Evolutionary conservation across 2,113 vertebrate genomes (phyloP), one percentile per base, ranked within the genome.

Genomic region (Tenrec ecaudatus): DNA sequence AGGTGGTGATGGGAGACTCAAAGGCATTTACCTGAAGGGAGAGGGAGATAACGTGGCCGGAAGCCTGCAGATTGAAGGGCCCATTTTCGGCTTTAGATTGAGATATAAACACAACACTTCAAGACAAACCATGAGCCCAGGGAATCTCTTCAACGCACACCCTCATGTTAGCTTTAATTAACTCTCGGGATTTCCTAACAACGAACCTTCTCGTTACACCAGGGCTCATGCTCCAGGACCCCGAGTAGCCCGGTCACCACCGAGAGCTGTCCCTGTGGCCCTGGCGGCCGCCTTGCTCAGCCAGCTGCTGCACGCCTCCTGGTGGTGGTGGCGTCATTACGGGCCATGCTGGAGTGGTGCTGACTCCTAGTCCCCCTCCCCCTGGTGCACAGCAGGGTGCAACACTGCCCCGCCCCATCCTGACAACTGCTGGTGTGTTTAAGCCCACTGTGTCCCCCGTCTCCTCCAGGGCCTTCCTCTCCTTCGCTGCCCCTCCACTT

Each of bases 81-180:
- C 19, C 19, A 53, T 23, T 89, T 96, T 95, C 85, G 84, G 92
- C 38, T 85, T 96, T 89, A 95, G 64, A 47, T 84, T 94, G 89
- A 95, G 87, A 76, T 4, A 78, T 83, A 92, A 91, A 89, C 31
- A 92, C 29, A 91, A n/a, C 36, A 43, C 53, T 76, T 58, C 27
- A 71, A 69, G 92, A 68, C 19, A 69, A 97, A 96, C 95, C 0
- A 14, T 4, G 7, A 6, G 79, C 5, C 40, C 91, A 73, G 66
- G 77, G 96, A 25, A 0, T 3, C 3, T 66, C 77, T 84, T 86
- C 87, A 84, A 80, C 40, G 68, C 0, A 60, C 5, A 88, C 20
- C 19, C 80, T 87, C 82, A 79, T 96, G 95, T 96, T 94, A 94
- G 92, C 27, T 90, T 82, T 7, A 94, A 96, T 88, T 16, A 95